A percentile compares a stretch with the other conserved stretches of the same genome.
These are phyloP conservation scores for Apotomis betuletana DNA, from an alignment of 2,888 invertebrate genomes.

Conservation along the genomic window DNA sequence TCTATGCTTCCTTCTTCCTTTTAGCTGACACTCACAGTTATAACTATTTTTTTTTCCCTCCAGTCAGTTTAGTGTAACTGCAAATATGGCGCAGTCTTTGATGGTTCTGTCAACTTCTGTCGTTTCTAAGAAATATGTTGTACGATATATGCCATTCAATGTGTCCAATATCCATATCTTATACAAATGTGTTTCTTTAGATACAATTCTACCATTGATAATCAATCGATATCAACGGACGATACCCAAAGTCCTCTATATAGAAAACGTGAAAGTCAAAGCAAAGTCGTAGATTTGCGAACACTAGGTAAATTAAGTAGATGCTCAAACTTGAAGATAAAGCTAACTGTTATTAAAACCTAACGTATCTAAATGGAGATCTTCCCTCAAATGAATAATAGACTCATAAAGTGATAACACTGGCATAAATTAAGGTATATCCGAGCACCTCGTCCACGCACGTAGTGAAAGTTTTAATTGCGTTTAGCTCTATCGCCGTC, in stretches of 20 bases:
- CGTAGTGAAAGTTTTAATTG: conserved; percentile 83
- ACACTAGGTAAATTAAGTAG: conserved; percentile 6
- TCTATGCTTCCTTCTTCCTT: not conserved
- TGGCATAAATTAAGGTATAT: conserved; percentile 79
- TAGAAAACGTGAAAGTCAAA: conserved; percentile 1
- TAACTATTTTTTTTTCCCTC: not conserved
- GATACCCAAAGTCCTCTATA: not conserved
- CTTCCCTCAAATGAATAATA: conserved; percentile 78
- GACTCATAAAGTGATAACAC: conserved; percentile 78
- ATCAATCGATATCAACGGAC: not conserved
- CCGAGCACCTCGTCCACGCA: conserved; percentile 78
- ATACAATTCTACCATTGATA: no score
- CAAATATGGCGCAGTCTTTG: no score
- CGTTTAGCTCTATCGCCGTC: conserved; percentile 81
- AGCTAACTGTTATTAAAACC: conserved; percentile 50
- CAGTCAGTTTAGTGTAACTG: no score
- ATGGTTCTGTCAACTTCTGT: no score
- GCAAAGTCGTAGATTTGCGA: conserved; percentile 3
- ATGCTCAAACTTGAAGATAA: conserved; percentile 31
- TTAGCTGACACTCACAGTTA: not conserved
- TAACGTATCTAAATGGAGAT: conserved; percentile 60
- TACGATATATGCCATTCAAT: no score
- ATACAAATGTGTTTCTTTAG: no score
- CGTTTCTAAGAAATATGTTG: no score
- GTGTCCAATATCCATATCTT: no score